Evolutionary conservation across 2,888 invertebrate genomes (phyloP), one percentile per base, ranked within the genome.

Genomic region (Mystacides longicornis): DNA sequence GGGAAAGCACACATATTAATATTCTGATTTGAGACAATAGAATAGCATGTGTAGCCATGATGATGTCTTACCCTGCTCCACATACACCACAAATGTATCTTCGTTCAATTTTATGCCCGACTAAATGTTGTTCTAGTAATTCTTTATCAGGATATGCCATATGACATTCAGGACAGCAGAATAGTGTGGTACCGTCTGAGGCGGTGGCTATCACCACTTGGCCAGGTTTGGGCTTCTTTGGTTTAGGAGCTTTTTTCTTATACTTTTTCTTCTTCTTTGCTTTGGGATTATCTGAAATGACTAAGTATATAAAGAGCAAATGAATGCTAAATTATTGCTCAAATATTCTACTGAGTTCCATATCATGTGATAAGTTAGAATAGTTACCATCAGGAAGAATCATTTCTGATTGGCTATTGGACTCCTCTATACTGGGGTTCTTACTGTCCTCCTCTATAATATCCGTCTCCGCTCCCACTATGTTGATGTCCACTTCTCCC

Each of bases 121-220:
- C 79, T 31, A 89, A 73, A 68, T 87, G 87, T 67, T 85, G 81
- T 66, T 89, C 89, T n/a, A 89, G 71, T 64, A 87, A 78, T 61
- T 87, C 86, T 67, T 88, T 88, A 64, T 88, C 87, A 0, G 87
- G 85, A 68, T 88, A 88, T 1, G 87, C 87, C 86, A 87, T 86
- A 68, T 86, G 82, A 67, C 89, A 89, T 71, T 88, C 87, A 0
- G 89, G 88, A 67, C 89, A 89, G 69, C 89, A 88, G 72, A 80
- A 89, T 20, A 89, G 71, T 1, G 84, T 81, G 0, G 86, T 82
- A 16, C 89, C 89, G 65, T 89, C 89, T 0, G 86, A 68, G 0
- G 87, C 85, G 0, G 83, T 83, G 0, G 87, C 84, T 55, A 89
- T 87, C 63, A 86, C 81, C 16, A 89, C 87, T 68, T 86, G 86